Base-by-base conservation (phyloP, 1,140 invertebrate genomes). In the Lanistes nyassanus region DNA sequence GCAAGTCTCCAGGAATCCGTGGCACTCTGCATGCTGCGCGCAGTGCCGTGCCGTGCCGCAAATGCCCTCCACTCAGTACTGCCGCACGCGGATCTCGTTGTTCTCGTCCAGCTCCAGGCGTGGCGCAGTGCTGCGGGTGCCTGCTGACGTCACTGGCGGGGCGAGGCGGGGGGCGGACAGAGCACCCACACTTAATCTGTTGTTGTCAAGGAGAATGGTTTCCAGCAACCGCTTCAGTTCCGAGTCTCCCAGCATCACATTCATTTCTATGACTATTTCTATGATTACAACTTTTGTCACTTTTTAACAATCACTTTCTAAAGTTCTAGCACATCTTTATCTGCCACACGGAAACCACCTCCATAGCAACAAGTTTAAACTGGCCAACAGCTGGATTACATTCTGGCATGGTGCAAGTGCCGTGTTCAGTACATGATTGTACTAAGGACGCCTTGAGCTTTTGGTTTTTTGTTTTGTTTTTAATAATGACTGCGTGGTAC, bases 31-130 rank as follows among this genome's bases (percentile, higher is more conserved):
- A 31, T 26, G 31, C 68, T 6, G 26, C 23, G 21, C n/a, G 13
- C 47, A 70, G 42, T 47, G 26, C 6, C 16, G 26, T 31, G 42
- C 4, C 47, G 9, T 31, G 29, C 66, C 37, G 1, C 62, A 65
- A 31, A 5, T 39, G 37, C 9, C 26, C 21, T 13, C 16, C 3
- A 21, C 5, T 76, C 62, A 79, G 34, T 77, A 79, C 34, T 84
- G 82, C 56, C 84, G 60, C 19, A 84, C 76, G 53, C 82, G 75
- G 19, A 86, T 83, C 66, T 86, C 85, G 77, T 86, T 79, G 77
- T 85, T 80, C 55, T 85, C 80, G 74, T 86, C 85, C 53, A 86
- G 80, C 53, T 86, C 84, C 16, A 86, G 76, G n/a, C 83, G 69
- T 21, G 36, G 76, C 76, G 74, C 60, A 19, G 37, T 70, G 68